phyloP scores from a whole-genome alignment of 2,888 invertebrate species.

The Drosophila ustulata region DNA sequence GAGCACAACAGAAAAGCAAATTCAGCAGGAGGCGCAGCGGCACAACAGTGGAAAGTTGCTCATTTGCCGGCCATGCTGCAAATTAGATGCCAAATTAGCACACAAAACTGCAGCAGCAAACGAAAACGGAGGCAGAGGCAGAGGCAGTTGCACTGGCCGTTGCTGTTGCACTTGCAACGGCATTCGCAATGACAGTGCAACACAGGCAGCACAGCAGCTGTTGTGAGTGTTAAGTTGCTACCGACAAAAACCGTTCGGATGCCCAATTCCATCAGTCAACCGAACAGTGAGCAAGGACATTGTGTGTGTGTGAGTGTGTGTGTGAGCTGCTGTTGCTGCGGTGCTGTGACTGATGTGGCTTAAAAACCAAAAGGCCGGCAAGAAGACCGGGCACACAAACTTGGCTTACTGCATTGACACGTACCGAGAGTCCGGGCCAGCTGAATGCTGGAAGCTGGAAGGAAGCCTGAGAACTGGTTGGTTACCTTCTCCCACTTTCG shows the following conservation, averaged over 20 bases:
- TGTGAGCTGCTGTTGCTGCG: slow-evolving; percentile 64
- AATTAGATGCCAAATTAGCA: slow-evolving; percentile 79
- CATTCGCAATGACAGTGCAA: neutral
- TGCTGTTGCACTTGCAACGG: neutral
- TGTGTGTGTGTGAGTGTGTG: slow-evolving; percentile 10
- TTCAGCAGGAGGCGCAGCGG: slow-evolving; percentile 51
- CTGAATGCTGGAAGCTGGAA: neutral
- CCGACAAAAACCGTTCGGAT: slow-evolving; percentile 48
- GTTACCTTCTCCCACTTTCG: slow-evolving; percentile 5
- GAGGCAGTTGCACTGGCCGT: slow-evolving; percentile 5
- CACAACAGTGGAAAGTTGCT: slow-evolving; percentile 38
- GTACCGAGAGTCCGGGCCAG: slow-evolving; percentile 44
- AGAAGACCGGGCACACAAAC: slow-evolving; percentile 54
- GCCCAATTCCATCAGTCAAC: slow-evolving; percentile 47
- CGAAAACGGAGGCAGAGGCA: slow-evolving; percentile 50
- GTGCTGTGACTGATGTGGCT: slow-evolving; percentile 76
- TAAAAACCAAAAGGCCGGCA: slow-evolving; percentile 53
- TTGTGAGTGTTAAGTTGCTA: slow-evolving; percentile 72
- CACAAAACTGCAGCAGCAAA: slow-evolving; percentile 46
- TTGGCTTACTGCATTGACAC: slow-evolving; percentile 65
- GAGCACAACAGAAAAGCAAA: slow-evolving; percentile 53
- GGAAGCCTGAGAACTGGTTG: neutral
- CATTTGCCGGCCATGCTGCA: slow-evolving; percentile 70
- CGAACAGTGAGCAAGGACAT: neutral
- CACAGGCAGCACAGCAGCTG: slow-evolving; percentile 18